phyloP scores from a whole-genome alignment of 2,888 invertebrate genomes.

The Leucoma salicis region DNA sequence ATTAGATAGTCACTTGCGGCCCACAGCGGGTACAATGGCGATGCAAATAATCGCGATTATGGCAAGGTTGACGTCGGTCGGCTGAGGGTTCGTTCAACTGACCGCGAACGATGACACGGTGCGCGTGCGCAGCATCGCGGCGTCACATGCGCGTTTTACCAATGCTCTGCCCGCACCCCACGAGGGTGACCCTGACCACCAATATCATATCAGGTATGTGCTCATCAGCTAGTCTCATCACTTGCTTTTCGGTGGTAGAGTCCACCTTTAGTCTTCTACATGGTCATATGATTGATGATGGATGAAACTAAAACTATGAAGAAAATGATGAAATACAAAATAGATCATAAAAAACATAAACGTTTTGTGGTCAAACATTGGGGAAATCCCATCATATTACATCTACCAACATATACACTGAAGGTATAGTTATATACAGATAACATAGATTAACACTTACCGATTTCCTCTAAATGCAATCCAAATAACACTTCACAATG shows the following conservation, averaged over 20 bases:
- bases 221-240: too few relatives aligned
- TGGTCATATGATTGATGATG: too few relatives aligned
- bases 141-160: conserved; percentile 48
- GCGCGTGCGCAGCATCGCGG: conserved; percentile 69
- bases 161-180: conserved; percentile 26
- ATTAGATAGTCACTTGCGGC: conserved; percentile 61
- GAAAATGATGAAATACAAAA: conserved; percentile 25
- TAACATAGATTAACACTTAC: conserved; percentile 46
- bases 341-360: conserved; percentile 17
- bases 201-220: background rate
- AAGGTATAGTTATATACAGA: background rate
- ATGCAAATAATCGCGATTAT: conserved; percentile 81
- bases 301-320: conserved; percentile 11
- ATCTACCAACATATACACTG: conserved; percentile 1
- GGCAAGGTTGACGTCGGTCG: conserved; percentile 79
- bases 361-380: conserved; percentile 8
- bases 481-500: conserved; percentile 63
- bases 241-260: too few relatives aligned
- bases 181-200: conserved; percentile 29
- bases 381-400: conserved; percentile 18
- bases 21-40: conserved; percentile 68
- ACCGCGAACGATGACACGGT: conserved; percentile 80
- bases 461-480: conserved; percentile 68
- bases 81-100: conserved; percentile 80
- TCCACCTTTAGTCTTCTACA: too few relatives aligned